Conservation (phyloP, 2,888 invertebrate species). For the Philereme transversata region DNA sequence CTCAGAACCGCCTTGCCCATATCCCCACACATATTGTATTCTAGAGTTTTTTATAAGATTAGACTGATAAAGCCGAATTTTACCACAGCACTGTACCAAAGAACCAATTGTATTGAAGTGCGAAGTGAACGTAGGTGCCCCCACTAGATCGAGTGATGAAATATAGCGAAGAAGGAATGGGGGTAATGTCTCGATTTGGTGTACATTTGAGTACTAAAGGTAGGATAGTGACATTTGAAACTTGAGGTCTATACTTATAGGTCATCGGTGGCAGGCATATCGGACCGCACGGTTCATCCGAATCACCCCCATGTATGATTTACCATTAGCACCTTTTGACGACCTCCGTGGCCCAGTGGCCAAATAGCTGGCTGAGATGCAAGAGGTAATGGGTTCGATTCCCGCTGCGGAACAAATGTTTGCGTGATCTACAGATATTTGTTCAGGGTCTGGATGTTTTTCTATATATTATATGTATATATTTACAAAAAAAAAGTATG, state of each 20-base stretch:
- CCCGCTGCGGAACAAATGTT: neutral
- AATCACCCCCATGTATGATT: no score
- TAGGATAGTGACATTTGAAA: no score
- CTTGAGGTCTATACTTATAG: no score
- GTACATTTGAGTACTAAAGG: neutral
- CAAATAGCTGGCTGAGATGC: no score
- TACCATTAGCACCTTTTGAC: no score
- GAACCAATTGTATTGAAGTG: slow-evolving; percentile 16
- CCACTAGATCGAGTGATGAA: slow-evolving; percentile 26
- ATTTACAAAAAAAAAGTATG: no score
- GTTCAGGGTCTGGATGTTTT: neutral
- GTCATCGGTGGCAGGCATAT: no score
- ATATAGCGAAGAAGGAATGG: slow-evolving; percentile 30
- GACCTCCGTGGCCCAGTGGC: no score
- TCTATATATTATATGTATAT: no score
- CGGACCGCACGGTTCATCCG: no score
- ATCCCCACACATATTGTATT: slow-evolving; percentile 75
- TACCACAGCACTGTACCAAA: slow-evolving; percentile 28
- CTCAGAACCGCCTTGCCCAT: slow-evolving; percentile 79
- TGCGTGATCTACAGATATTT: neutral
- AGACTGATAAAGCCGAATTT: slow-evolving; percentile 23
- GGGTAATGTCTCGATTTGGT: slow-evolving; percentile 21
- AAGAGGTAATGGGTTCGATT: no score
- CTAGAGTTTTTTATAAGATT: slow-evolving; percentile 15
- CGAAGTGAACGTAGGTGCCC: slow-evolving; percentile 29